Conservation (phyloP, 2,113 vertebrate genomes). For the Origma solitaria region DNA sequence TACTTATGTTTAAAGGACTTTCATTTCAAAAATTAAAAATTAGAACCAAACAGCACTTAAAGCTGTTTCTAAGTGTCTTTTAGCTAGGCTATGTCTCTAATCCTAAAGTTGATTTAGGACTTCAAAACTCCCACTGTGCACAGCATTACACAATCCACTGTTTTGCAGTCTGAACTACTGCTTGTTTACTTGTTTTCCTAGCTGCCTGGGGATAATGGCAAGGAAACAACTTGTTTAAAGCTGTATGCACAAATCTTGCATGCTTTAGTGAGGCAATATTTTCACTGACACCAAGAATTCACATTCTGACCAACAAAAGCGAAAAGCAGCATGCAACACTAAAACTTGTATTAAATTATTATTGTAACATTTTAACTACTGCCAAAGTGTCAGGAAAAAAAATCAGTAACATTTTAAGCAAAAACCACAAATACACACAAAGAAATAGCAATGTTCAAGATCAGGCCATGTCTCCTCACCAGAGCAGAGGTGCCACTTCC, state of each 20-base stretch:
- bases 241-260: not conserved
- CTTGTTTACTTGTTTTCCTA: conserved; percentile 14
- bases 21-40: not conserved
- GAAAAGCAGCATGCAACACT: not conserved
- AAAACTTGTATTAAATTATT: not conserved
- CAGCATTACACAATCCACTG: not conserved
- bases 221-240: conserved; percentile 15
- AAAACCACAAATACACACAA: not conserved
- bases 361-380: not conserved
- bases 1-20: not conserved
- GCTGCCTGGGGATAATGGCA: conserved; percentile 5
- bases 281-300: not conserved
- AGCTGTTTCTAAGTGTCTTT: not conserved
- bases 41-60: not conserved
- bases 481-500: not conserved
- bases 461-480: not conserved
- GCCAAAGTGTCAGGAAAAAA: not conserved
- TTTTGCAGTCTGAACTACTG: not conserved
- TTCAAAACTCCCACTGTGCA: not conserved
- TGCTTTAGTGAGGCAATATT: not conserved
- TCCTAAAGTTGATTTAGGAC: not conserved
- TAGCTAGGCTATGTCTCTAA: not conserved
- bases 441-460: not conserved
- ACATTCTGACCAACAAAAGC: not conserved
- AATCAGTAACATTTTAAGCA: not conserved